These are phyloP conservation scores for Acromyrmex charruanus DNA, from an alignment of 1,140 invertebrate species.

Conservation along the genomic window DNA sequence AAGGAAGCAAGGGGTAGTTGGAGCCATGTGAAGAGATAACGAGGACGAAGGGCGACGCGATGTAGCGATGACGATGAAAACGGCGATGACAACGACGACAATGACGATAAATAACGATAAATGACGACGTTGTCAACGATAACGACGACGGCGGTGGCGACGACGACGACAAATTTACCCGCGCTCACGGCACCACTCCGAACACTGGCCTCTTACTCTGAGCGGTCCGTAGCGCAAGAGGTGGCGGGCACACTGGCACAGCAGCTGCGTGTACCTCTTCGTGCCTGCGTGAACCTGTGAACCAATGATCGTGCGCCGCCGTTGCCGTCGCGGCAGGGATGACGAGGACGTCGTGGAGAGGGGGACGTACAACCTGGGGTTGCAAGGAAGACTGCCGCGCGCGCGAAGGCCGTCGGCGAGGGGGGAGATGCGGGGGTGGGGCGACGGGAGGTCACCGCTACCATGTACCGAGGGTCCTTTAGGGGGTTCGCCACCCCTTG, in stretches of 20 bases:
- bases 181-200: slow-evolving; percentile 67
- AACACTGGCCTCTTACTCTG: slow-evolving; percentile 66
- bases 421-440: slow-evolving; percentile 65
- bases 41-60: neutral
- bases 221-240: slow-evolving; percentile 75
- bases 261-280: slow-evolving; percentile 79
- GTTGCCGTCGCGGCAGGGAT: slow-evolving; percentile 74
- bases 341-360: slow-evolving; percentile 70
- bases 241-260: slow-evolving; percentile 48
- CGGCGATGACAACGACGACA: slow-evolving; percentile 13
- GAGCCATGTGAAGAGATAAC: neutral
- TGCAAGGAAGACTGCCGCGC: slow-evolving; percentile 73
- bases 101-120: slow-evolving; percentile 8
- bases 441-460: slow-evolving; percentile 78
- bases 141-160: slow-evolving; percentile 19
- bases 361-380: slow-evolving; percentile 65
- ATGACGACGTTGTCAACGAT: slow-evolving; percentile 20
- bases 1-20: neutral
- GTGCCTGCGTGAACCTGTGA: slow-evolving; percentile 80
- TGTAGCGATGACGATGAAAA: neutral
- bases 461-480: slow-evolving; percentile 77
- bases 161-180: slow-evolving; percentile 60
- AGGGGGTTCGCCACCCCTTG: slow-evolving; percentile 81
- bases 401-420: slow-evolving; percentile 64
- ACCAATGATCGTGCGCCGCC: slow-evolving; percentile 81